Evolutionary conservation across 1,140 invertebrate species (phyloP), one percentile per base, ranked within the genome.

Genomic region (Heliconius nattereri): DNA sequence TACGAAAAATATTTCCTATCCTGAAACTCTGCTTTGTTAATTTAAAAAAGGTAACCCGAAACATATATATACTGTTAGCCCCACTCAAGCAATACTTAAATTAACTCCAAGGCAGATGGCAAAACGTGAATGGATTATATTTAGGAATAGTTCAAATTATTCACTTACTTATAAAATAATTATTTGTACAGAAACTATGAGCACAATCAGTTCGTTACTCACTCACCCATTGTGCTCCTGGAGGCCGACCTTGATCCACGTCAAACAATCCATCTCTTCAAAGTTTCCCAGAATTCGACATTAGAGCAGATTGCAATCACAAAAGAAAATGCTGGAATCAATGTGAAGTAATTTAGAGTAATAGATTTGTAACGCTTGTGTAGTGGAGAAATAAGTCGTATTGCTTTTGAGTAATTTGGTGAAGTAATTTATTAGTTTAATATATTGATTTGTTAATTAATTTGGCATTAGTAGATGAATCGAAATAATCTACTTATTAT

Each of bases 261-360:
- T 76, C 11, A 76, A 76, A 37, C 40, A 76, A 71, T 76, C 23
- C 35, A 76, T 71, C 60, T 52, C 40, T 23, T 71, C 8, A 29
- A 49, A 73, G n/a, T 74, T 75, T 52, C 66, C 8, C 75, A 49
- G 37, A 66, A 45, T 71, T 26, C 13, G 66, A 16, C 60, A 76
- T 71, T 76, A 76, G 40, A 45, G 7, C 37, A 29, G 60, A 71
- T 49, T 52, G 35, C 60, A 45, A 71, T 49, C 75, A 71, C 37
- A 45, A 57, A 60, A 60, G 52, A 35, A 54, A 72, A 72, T 72
- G 71, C 35, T 40, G 71, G 71, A 72, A 72, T 37, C 71, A 72
- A 72, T 72, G 71, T 37, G 32, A 37, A 72, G 71, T 72, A 35
- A 72, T 72, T 72, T 72, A 72, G 71, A n/a, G 20, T 72, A 72